Evolutionary conservation across 1,140 invertebrate species (phyloP), one percentile per base, ranked within the genome.

Genomic region (Bombus huntii): DNA sequence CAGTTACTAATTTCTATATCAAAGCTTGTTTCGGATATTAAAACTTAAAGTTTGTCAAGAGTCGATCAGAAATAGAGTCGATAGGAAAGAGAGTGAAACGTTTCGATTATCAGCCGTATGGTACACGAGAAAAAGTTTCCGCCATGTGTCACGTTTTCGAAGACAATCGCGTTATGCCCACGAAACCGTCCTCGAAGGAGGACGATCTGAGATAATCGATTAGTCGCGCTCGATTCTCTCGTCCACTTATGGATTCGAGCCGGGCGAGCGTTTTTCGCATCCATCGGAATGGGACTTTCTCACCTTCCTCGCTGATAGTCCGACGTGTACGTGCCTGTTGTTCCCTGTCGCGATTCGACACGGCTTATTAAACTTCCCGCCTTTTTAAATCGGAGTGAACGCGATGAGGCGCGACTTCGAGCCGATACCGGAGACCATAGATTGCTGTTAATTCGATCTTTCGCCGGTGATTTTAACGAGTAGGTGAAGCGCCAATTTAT

Each of bases 231-330:
- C 88, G 88, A 90, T 91, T 93, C 91, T 92, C 90, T 74, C 90
- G 82, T 91, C 92, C 92, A 92, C 92, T 94, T 93, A 93, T 83
- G 89, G 84, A 93, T 94, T 92, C 92, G 93, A 88, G 83, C 71
- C 90, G 91, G 92, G 87, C 92, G 83, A 85, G 83, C 86, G 89
- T 91, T 93, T 93, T 93, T 92, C 75, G 73, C 86, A 79, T 91
- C 87, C 79, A 89, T 70, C 87, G 74, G 82, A 83, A 88, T 85
- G 70, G 79, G 75, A 85, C 88, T 90, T 89, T 89, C 90, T 85
- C 90, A 83, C 89, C 87, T 87, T 77, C 80, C 71, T 83, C 79
- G 73, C 47, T 68, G 85, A 89, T 80, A 42, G 65, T 39, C 9
- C 65, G 82, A 72, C 65, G n/a, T 3, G 44, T 79, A 80, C 76